Conservation (phyloP, 2,797 vertebrate species). For the Simalia tracyae region DNA sequence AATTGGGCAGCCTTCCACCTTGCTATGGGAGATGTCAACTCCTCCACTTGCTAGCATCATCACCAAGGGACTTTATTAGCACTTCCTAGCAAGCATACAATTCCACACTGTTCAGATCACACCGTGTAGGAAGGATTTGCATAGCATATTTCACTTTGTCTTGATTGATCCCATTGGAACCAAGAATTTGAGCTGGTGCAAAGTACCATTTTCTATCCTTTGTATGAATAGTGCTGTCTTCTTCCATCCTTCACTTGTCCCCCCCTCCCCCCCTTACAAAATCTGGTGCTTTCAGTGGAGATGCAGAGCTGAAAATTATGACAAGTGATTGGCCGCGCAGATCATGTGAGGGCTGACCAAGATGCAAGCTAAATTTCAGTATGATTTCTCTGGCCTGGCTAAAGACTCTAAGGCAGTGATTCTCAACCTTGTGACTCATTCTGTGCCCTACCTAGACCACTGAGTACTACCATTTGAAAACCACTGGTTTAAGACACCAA, state of each 20-base stretch:
- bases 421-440: neutral
- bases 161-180: constrained; percentile 41
- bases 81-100: constrained; percentile 10
- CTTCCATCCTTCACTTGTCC: neutral
- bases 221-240: neutral
- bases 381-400: neutral
- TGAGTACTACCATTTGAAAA: neutral
- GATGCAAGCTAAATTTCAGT: neutral
- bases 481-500: neutral
- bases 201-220: neutral
- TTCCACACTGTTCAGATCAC: constrained; percentile 8
- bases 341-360: neutral
- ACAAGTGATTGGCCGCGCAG: neutral
- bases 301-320: neutral
- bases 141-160: constrained; percentile 25
- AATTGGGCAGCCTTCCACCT: neutral
- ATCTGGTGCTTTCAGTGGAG: neutral
- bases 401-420: neutral
- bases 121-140: constrained; percentile 27
- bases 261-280: neutral
- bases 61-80: constrained; percentile 39
- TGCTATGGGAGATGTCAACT: neutral
- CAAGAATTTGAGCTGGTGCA: neutral
- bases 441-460: neutral
- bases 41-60: constrained; percentile 10